A percentile compares a stretch with the other conserved stretches of the same genome.
Conservation (phyloP, 2,797 vertebrate species). For the Denticeps clupeoides region DNA sequence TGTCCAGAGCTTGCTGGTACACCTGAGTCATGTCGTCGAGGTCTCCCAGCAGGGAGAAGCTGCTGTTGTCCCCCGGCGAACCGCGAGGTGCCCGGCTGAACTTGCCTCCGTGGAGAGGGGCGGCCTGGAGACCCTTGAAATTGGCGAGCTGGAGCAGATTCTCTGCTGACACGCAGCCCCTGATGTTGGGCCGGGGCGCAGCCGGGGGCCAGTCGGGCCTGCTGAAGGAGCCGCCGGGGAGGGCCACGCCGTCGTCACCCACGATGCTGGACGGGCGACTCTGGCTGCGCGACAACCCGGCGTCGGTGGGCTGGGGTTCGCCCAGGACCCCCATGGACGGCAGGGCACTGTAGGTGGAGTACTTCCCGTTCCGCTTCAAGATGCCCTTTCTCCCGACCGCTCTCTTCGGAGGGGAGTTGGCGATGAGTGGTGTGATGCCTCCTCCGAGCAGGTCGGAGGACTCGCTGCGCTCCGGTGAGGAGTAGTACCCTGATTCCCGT, state of each 20-base stretch:
- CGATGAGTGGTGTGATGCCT: conserved; percentile 49
- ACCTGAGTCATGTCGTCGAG: conserved; percentile 99
- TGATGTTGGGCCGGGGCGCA: conserved; percentile 67
- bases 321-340: conserved; percentile 39
- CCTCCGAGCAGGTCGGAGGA: conserved; percentile 82
- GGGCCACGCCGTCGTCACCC: conserved; percentile 72
- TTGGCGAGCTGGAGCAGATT: conserved; percentile 90
- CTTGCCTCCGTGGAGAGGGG: conserved; percentile 75
- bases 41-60: conserved; percentile 93
- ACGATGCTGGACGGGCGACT: conserved; percentile 89
- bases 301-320: conserved; percentile 55
- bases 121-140: conserved; percentile 82
- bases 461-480: conserved; percentile 91
- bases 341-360: conserved; percentile 64
- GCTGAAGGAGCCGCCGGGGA: conserved; percentile 74
- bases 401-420: conserved; percentile 64
- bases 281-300: conserved; percentile 83
- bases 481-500: conserved; percentile 97
- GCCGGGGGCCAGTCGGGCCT: conserved; percentile 80
- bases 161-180: conserved; percentile 88
- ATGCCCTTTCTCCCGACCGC: conserved; percentile 83
- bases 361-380: conserved; percentile 91
- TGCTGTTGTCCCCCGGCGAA: conserved; percentile 88
- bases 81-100: conserved; percentile 69
- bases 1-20: conserved; percentile 98